Evolutionary conservation across 2,797 vertebrate species (phyloP).

Genomic region (Chromobotia macracanthus): DNA sequence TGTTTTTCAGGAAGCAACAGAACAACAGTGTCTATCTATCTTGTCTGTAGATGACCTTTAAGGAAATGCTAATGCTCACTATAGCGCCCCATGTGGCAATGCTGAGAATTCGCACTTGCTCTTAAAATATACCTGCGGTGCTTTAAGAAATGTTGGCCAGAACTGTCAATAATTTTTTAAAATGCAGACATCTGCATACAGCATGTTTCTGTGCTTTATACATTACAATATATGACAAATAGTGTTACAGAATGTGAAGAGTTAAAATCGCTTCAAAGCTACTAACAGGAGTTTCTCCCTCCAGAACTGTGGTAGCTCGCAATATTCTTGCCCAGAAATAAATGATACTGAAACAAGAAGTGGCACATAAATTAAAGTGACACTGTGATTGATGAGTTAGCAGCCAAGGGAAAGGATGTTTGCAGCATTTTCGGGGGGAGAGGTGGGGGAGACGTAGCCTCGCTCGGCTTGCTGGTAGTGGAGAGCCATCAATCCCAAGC

Average conservation of each 20-base stretch:
- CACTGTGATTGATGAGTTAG: constrained; percentile 90
- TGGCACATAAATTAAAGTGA: constrained; percentile 94
- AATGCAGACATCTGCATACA: background rate
- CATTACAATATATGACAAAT: background rate
- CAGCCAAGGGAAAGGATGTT: constrained; percentile 83
- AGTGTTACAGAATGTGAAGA: constrained; percentile 62
- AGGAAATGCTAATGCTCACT: background rate
- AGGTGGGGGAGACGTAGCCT: constrained; percentile 78
- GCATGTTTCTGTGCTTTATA: background rate
- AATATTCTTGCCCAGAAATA: constrained; percentile 90
- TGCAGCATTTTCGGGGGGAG: constrained; percentile 77
- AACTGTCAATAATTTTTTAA: background rate
- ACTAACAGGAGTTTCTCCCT: constrained; percentile 76
- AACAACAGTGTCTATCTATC: too few relatives aligned
- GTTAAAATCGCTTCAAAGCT: constrained; percentile 81
- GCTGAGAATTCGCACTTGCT: background rate
- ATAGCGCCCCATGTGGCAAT: background rate
- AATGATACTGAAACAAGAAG: constrained; percentile 94
- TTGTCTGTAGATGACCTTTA: too few relatives aligned
- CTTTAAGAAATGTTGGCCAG: too few relatives aligned
- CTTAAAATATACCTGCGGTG: background rate
- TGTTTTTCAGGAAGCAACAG: too few relatives aligned
- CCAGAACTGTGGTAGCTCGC: constrained; percentile 80
- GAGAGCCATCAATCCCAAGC: constrained; percentile 85
- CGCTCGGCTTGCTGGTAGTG: constrained; percentile 76